Conservation (phyloP, 2,797 vertebrate species). For the Sebastes minor region DNA sequence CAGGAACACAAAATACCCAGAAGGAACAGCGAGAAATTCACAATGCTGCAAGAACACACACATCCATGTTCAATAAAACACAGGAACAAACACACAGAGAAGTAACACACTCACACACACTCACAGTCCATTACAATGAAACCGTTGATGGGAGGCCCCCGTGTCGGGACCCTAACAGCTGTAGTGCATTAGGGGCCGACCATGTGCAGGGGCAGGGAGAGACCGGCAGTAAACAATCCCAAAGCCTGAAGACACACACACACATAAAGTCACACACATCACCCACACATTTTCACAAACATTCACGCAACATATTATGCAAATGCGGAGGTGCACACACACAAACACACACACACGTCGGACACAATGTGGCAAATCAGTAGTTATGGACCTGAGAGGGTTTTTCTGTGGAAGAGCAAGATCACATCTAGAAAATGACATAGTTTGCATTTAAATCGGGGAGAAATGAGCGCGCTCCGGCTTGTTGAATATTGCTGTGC, state of each 20-base stretch:
- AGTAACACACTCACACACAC: background rate
- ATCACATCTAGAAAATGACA: slow-evolving; percentile 61
- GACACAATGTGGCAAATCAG: slow-evolving; percentile 60
- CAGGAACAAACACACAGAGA: slow-evolving; percentile 20
- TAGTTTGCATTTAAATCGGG: slow-evolving; percentile 73
- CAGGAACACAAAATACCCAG: slow-evolving; percentile 6
- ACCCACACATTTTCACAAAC: slow-evolving; percentile 60
- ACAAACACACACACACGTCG: slow-evolving; percentile 50
- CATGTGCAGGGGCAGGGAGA: slow-evolving; percentile 73
- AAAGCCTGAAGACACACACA: slow-evolving; percentile 45
- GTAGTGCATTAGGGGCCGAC: slow-evolving; percentile 88
- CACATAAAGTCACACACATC: slow-evolving; percentile 46
- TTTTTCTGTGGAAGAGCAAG: slow-evolving; percentile 45
- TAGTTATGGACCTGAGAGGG: slow-evolving; percentile 55
- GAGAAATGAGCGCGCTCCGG: slow-evolving; percentile 43
- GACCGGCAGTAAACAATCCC: slow-evolving; percentile 82
- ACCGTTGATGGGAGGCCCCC: slow-evolving; percentile 76
- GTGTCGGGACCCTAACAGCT: slow-evolving; percentile 85
- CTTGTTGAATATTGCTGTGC: slow-evolving; percentile 36
- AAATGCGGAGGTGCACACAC: slow-evolving; percentile 15
- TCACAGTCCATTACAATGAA: slow-evolving; percentile 70
- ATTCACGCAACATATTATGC: slow-evolving; percentile 53
- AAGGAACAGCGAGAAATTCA: slow-evolving; percentile 18
- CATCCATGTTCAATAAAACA: background rate
- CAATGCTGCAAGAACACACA: slow-evolving; percentile 1